Evolutionary conservation across 1,140 invertebrate genomes (phyloP), one percentile per base, ranked within the genome.

Genomic region (Eumeta japonica): DNA sequence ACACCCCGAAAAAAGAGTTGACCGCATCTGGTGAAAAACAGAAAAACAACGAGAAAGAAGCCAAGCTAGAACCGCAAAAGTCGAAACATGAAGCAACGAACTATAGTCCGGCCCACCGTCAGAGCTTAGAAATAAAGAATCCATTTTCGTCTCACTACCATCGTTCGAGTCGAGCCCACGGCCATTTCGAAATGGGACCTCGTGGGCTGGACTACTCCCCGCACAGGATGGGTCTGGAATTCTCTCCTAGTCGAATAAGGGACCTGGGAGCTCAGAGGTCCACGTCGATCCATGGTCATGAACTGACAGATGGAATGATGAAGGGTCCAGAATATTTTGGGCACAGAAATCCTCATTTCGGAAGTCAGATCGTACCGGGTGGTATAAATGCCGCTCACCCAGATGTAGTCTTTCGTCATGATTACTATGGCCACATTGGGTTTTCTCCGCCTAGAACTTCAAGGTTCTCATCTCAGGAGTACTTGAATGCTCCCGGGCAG

Each of bases 381-480:
- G 61, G 58, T 0, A 72, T 68, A 10, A 62, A 49, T 17, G 32
- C 40, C 2, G 40, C 47, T 28, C 71, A 76, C 39, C 74, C 72
- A 2, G 74, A 77, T 31, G 68, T 75, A n/a, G 65, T 75, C 3
- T 75, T 68, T 45, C 46, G 72, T 14, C 72, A 77, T 13, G 74
- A 77, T 16, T 67, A 73, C 34, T 76, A 75, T 39, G 50, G 40
- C 1, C 66, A 66, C 42, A 55, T 64, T 37, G 68, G 68, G 3
- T 66, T 74, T 37, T 65, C 62, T 0, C 62, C 70, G 7, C 66
- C 72, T 7, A 48, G 72, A n/a, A 59, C 71, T 3, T 67, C 72
- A 5, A 38, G 75, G 33, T 77, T 77, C 32, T 77, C 75, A 0
- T 77, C 75, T 1, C 75, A 77, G 44, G 75, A 77, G 57, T 77